These are phyloP conservation scores for Oenanthe oenanthe DNA, from an alignment of 2,113 vertebrate genomes.

Conservation along the genomic window DNA sequence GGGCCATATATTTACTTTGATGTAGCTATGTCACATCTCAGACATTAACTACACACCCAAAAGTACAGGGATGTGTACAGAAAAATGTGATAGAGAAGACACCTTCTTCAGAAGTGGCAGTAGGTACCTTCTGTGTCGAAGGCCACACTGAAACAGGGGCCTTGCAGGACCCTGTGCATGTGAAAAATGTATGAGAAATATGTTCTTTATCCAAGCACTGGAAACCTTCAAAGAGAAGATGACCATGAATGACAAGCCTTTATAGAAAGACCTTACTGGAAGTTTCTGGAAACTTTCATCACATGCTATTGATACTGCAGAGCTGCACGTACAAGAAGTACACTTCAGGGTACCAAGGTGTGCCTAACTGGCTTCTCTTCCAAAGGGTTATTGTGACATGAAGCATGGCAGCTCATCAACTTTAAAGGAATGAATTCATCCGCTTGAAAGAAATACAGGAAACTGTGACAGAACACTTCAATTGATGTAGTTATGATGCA, in stretches of 20 bases:
- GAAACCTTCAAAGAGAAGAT: neutral
- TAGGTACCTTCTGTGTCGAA: neutral
- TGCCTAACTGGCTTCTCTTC: neutral
- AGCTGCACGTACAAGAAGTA: neutral
- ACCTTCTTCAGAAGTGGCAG: neutral
- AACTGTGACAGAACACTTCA: neutral
- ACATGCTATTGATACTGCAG: neutral
- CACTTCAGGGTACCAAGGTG: neutral
- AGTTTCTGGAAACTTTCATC: neutral
- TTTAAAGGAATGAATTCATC: neutral
- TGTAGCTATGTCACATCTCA: neutral
- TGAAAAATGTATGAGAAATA: neutral
- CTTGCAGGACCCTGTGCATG: fast-evolving
- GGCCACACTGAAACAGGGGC: neutral
- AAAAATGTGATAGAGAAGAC: neutral
- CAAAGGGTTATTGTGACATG: neutral
- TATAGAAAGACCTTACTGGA: neutral
- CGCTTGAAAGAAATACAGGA: neutral
- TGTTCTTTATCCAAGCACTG: neutral
- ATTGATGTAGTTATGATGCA: neutral
- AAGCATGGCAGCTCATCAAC: neutral
- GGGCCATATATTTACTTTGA: neutral
- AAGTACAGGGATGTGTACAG: neutral
- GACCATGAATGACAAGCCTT: neutral
- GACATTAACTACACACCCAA: neutral